phyloP scores from a whole-genome alignment of 30 jellyfish, hydroid and myxozoan species.

The Pseudorhiza aurosa region DNA sequence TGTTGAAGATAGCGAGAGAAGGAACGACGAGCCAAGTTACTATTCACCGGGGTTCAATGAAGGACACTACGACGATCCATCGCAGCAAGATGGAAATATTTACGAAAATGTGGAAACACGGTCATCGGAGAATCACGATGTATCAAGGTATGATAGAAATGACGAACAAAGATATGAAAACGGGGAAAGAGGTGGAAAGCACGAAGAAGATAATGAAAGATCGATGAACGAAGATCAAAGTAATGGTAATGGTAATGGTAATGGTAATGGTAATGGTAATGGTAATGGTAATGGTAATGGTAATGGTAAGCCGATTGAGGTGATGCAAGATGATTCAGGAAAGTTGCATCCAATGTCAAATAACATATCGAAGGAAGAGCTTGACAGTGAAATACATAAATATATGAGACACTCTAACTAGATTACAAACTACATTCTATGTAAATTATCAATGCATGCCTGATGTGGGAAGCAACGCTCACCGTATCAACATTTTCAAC shows the following conservation, averaged over 20 bases:
- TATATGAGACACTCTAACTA: conserved; percentile 3
- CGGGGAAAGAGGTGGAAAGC: not conserved
- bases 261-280: not conserved
- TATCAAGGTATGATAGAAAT: not conserved
- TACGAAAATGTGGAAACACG: conserved; percentile 18
- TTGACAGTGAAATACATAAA: conserved; percentile 38
- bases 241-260: not conserved
- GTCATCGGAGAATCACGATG: conserved; percentile 27
- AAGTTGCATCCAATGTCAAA: conserved; percentile 52
- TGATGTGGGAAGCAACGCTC: too few species aligned
- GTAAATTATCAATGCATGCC: too few species aligned
- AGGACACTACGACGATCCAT: not conserved
- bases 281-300: not conserved
- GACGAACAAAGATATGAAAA: not conserved
- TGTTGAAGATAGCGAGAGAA: not conserved
- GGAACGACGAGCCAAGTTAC: not conserved
- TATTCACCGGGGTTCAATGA: not conserved
- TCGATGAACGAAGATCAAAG: not conserved
- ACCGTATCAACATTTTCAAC: too few species aligned
- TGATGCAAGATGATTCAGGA: conserved; percentile 79
- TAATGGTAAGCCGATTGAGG: conserved; percentile 46
- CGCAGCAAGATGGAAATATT: conserved; percentile 1
- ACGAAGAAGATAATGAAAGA: conserved; percentile 22
- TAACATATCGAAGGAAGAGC: conserved; percentile 28
- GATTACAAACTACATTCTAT: not conserved